Evolutionary conservation across 2,797 vertebrate species (phyloP).

Genomic region (Aulostomus chinensis): DNA sequence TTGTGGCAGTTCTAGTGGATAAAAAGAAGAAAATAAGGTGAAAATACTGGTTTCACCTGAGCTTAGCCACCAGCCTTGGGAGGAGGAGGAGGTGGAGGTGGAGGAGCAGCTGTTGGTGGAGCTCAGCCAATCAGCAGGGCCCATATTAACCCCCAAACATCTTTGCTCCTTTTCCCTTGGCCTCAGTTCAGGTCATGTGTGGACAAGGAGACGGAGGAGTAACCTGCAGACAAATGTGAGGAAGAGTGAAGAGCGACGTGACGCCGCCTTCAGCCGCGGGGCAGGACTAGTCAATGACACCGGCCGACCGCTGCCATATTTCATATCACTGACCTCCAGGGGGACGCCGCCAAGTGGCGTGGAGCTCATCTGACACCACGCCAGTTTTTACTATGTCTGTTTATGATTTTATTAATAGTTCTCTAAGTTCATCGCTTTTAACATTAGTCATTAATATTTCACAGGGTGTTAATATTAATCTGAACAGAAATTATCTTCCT

Average conservation of each 20-base stretch:
- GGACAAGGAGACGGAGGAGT: conserved; percentile 61
- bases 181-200: conserved; percentile 40
- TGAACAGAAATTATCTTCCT: conserved; percentile 81
- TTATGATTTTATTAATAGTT: conserved; percentile 73
- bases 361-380: conserved; percentile 44
- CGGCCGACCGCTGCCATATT: conserved; percentile 47
- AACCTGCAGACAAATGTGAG: conserved; percentile 45
- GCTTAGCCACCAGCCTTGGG: conserved; percentile 12
- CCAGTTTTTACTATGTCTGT: conserved; percentile 58
- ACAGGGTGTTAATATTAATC: conserved; percentile 81
- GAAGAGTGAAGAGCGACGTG: no score
- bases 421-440: conserved; percentile 65
- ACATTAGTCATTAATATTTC: conserved; percentile 77
- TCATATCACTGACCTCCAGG: conserved; percentile 54
- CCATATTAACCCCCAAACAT: conserved; percentile 48
- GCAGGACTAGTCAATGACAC: conserved; percentile 57
- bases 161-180: conserved; percentile 42
- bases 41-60: conserved; percentile 9
- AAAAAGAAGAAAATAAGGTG: conserved; percentile 2
- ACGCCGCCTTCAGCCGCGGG: conserved; percentile 30
- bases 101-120: conserved; percentile 13
- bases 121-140: conserved; percentile 47
- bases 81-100: conserved; percentile 14
- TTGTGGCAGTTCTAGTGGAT: conserved; percentile 4
- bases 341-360: conserved; percentile 38